Evolutionary conservation across 2,113 vertebrate species (phyloP).

Genomic region (Oreochromis niloticus): DNA sequence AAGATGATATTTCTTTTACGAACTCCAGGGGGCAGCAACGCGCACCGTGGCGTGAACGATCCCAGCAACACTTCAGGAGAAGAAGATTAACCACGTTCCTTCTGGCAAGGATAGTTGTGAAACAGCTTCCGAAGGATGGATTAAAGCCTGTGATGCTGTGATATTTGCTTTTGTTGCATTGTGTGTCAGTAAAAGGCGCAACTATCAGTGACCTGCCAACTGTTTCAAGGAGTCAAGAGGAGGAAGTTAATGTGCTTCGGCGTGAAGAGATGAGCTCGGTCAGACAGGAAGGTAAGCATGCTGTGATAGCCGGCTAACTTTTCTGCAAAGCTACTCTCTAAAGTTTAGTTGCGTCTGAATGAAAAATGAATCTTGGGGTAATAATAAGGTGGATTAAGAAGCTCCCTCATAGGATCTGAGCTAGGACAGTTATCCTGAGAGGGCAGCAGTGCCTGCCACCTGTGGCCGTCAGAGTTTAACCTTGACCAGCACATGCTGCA

Average conservation of each 20-base stretch:
- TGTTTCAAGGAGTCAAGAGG: background rate
- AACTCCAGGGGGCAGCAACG: background rate
- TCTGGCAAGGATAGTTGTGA: background rate
- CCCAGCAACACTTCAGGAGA: background rate
- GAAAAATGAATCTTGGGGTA: background rate
- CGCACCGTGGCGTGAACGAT: no score
- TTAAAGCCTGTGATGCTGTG: rapidly evolving
- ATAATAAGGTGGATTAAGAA: background rate
- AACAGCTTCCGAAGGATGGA: background rate
- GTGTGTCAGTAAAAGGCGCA: background rate
- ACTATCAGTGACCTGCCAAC: background rate
- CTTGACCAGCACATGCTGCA: background rate
- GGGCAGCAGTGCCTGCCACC: background rate
- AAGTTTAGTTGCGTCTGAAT: background rate
- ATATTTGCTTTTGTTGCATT: background rate
- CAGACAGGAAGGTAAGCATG: conserved; percentile 46
- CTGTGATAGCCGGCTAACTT: conserved; percentile 4
- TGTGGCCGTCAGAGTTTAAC: conserved; percentile 1
- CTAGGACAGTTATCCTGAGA: background rate
- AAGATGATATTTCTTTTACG: background rate
- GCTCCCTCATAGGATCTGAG: background rate
- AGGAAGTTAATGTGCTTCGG: background rate
- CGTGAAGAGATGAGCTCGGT: conserved; percentile 41
- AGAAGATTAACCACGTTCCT: background rate
- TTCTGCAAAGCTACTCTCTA: background rate